Evolutionary conservation across 2,888 invertebrate genomes (phyloP), one percentile per base, ranked within the genome.

Genomic region (Orchesella flavescens): DNA sequence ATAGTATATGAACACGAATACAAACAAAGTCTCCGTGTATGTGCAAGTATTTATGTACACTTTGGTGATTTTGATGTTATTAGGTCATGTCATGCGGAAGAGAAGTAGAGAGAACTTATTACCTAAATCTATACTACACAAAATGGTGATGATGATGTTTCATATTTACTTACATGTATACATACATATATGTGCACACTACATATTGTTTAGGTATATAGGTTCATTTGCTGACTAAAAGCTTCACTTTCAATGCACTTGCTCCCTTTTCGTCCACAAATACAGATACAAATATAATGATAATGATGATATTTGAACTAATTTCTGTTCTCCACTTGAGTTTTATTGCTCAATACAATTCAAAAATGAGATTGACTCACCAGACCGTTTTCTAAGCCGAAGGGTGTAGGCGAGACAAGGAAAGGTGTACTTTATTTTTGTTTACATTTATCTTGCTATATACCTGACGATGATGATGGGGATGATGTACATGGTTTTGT

Each of bases 81-180:
- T 83, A 83, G 83, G 83, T 83, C 83, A 77, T 73, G 83, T 83
- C 83, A 83, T 77, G 83, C 83, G 83, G 83, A 83, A 83, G 83
- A 69, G 82, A 77, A 78, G 49, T 46, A 71, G 23, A 53, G 82
- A 82, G 75, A 68, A 83, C 76, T 76, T 76, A 77, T 83, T 83
- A 83, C 83, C 83, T 77, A 77, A 83, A 83, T 83, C 83, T 83
- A 68, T 57, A 53, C 44, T 15, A 68, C 46, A 43, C 12, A 68
- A 66, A n/a, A 65, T 34, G 46, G 46, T 9, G 61, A 63, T 66
- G 71, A 66, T 66, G 66, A 63, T 34, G 63, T n/a, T 63, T 23
- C 24, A 61, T n/a, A 12, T 17, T 73, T 73, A 80, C 66, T 63
- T 66, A 80, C 72, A 80, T 80, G 73, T 79, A 46, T 19, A 61